Evolutionary conservation across 2,797 vertebrate genomes (phyloP), one percentile per base, ranked within the genome.

Genomic region (Bradypus variegatus): DNA sequence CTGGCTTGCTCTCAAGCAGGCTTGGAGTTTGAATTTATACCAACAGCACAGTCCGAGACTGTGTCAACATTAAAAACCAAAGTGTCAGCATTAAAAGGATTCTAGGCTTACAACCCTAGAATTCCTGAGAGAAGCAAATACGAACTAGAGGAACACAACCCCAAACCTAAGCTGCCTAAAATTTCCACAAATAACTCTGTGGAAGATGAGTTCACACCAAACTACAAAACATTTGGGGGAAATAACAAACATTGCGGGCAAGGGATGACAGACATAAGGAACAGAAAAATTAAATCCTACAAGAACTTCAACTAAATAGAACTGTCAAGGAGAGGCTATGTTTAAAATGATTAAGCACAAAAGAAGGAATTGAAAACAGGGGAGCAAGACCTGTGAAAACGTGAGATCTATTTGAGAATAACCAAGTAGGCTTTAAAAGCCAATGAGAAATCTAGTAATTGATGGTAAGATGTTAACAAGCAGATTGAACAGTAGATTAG

Each of bases 231-330:
- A 29, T 41, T 58, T 31, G 25, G 38, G 38, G 41, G 19, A 12
- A 6, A 15, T 2, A 6, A 48, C 31, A 25, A 25, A 41, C 2
- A 1, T 67, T 2, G 1, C 1, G 23, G 16, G 11, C 15, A 0
- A 48, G 50, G 60, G 38, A 6, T 0, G 6, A 16, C 33, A 75
- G 15, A 29, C 23, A 64, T 2, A 2, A 9, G 62, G 21, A 0
- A 38, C 33, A 11, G 29, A 67, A 41, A 33, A 29, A 12, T 0
- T 4, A 65, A 23, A 18, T 18, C 23, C 31, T 48, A n/a, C 48
- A 3, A 3, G 31, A 64, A 10, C 55, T 3, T 8, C 3, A 48
- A 45, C 31, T 19, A 2, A 45, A 1, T 3, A 23, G 53, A 21
- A 5, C 81, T 12, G 0, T 70, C 64, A 55, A 41, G 15, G 6